Evolutionary conservation across 2,113 vertebrate species (phyloP).

Genomic region (Phaetusa simplex): DNA sequence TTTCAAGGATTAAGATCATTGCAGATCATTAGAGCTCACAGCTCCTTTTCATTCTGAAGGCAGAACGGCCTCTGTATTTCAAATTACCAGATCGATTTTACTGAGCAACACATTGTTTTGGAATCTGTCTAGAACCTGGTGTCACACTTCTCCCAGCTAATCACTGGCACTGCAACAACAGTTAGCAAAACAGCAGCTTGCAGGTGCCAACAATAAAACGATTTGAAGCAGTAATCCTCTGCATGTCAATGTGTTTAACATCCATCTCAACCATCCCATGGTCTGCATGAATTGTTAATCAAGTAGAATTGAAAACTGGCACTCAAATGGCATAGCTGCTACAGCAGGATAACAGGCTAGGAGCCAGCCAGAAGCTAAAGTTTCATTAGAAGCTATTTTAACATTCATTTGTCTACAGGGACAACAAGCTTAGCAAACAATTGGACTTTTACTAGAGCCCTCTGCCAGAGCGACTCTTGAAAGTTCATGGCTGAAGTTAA

Average conservation of each 20-base stretch:
- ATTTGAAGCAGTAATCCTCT: not conserved
- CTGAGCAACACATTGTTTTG: not conserved
- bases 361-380: slow-evolving; percentile 20
- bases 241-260: not conserved
- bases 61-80: not conserved
- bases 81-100: not conserved
- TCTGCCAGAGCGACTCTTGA: not conserved
- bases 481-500: not conserved
- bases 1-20: not conserved
- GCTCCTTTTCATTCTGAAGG: not conserved
- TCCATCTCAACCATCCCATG: not conserved
- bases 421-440: slow-evolving; percentile 33
- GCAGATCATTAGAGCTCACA: not conserved
- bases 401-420: slow-evolving; percentile 2
- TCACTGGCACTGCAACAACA: not conserved
- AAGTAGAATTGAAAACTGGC: slow-evolving; percentile 21
- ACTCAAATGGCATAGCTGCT: not conserved
- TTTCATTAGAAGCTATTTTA: slow-evolving; percentile 53
- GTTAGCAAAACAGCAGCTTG: not conserved
- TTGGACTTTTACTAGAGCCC: not conserved
- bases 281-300: slow-evolving; percentile 19
- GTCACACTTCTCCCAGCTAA: not conserved
- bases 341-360: not conserved
- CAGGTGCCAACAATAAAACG: not conserved
- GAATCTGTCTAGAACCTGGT: not conserved